These are phyloP conservation scores for Agrotis clavis DNA, from an alignment of 2,888 invertebrate genomes.

Conservation along the genomic window DNA sequence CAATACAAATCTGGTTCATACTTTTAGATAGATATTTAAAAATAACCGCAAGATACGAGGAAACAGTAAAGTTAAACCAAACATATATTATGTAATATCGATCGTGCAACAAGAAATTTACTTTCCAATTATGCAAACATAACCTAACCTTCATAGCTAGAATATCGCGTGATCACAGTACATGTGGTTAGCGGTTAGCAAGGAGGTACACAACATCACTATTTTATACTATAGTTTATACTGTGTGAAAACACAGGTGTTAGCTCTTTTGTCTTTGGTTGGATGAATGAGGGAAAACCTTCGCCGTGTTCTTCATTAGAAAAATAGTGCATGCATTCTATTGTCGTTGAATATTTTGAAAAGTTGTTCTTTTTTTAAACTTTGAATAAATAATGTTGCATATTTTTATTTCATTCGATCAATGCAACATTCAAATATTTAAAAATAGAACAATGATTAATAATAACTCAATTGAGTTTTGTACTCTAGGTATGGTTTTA, in stretches of 20 bases:
- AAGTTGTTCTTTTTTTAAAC: slow-evolving; percentile 13
- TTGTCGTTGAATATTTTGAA: slow-evolving; percentile 3
- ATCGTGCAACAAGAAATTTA: slow-evolving; percentile 37
- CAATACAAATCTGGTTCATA: neutral
- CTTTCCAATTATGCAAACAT: slow-evolving; percentile 45
- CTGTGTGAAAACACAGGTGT: slow-evolving; percentile 51
- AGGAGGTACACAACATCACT: slow-evolving; percentile 7
- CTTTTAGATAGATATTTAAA: neutral
- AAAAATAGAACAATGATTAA: neutral
- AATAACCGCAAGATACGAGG: slow-evolving; percentile 8
- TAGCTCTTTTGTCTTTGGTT: slow-evolving; percentile 33
- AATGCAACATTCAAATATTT: neutral
- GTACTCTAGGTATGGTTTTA: too few species aligned
- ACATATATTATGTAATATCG: slow-evolving; percentile 32
- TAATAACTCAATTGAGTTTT: neutral
- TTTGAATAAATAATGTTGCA: neutral
- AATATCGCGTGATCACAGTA: slow-evolving; percentile 47
- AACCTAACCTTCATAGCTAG: slow-evolving; percentile 47
- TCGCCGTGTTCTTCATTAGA: slow-evolving; percentile 21
- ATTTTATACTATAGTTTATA: neutral
- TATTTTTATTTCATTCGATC: neutral
- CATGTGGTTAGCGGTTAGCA: slow-evolving; percentile 13
- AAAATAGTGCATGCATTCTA: slow-evolving; percentile 16
- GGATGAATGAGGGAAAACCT: slow-evolving; percentile 24
- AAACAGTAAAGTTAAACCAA: slow-evolving; percentile 18